Evolutionary conservation across 2,888 invertebrate species (phyloP).

Genomic region (Volucella inflata): DNA sequence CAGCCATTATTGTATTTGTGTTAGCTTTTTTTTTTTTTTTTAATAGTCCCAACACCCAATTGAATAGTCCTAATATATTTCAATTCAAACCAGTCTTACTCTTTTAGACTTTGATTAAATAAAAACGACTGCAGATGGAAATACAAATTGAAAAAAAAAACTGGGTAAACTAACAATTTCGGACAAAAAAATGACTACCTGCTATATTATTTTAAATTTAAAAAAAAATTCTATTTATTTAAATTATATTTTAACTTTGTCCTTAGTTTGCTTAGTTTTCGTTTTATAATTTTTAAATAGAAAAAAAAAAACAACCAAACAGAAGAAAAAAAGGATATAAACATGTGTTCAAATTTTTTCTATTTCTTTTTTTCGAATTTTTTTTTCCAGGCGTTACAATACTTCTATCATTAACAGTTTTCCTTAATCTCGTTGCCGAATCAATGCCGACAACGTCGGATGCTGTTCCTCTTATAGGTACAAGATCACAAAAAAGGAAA

Average conservation of each 20-base stretch:
- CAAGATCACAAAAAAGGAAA: slow-evolving; percentile 73
- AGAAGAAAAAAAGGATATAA: slow-evolving; percentile 74
- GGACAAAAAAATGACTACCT: slow-evolving; percentile 50
- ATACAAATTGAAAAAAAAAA: neutral
- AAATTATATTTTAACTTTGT: neutral
- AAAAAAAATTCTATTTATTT: slow-evolving; percentile 10
- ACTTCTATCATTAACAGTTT: slow-evolving; percentile 98
- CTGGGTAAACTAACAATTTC: slow-evolving; percentile 54
- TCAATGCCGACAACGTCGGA: slow-evolving; percentile 96
- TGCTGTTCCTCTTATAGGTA: slow-evolving; percentile 84
- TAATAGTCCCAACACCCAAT: too few relatives aligned
- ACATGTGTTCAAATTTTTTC: slow-evolving; percentile 77
- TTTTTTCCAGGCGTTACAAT: slow-evolving; percentile 95
- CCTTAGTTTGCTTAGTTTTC: slow-evolving; percentile 26
- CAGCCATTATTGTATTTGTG: too few relatives aligned
- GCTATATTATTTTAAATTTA: neutral
- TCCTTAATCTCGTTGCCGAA: slow-evolving; percentile 98
- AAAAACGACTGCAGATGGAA: too few relatives aligned
- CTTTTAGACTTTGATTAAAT: neutral
- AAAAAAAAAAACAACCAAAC: slow-evolving; percentile 37
- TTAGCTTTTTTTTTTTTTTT: too few relatives aligned
- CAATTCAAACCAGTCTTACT: neutral
- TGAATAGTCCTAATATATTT: too few relatives aligned
- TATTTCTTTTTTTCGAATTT: slow-evolving; percentile 78
- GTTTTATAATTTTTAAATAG: slow-evolving; percentile 19